These are phyloP conservation scores for Drosophila tsacasi DNA, from an alignment of 1,140 invertebrate genomes.

Conservation along the genomic window DNA sequence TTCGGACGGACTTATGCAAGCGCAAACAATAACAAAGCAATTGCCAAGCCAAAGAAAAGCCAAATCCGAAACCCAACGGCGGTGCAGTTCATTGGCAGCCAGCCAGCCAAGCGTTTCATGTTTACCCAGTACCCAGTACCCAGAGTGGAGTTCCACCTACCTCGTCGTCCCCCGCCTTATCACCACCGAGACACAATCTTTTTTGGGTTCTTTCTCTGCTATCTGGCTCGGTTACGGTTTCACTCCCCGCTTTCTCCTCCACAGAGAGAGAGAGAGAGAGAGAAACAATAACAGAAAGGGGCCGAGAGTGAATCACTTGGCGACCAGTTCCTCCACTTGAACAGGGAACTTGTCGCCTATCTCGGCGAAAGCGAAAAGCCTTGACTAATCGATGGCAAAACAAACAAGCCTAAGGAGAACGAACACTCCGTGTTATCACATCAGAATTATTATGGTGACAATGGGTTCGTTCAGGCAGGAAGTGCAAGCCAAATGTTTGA, in stretches of 20 bases:
- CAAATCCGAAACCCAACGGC: slow-evolving; percentile 35
- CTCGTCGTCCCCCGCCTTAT: slow-evolving; percentile 22
- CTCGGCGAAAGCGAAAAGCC: slow-evolving; percentile 14
- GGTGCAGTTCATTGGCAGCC: slow-evolving; percentile 57
- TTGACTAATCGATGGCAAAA: slow-evolving; percentile 39
- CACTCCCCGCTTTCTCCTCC: slow-evolving; percentile 38
- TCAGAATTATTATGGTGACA: neutral
- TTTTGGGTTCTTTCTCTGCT: slow-evolving; percentile 40
- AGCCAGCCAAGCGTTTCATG: slow-evolving; percentile 55
- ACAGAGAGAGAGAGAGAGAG: neutral
- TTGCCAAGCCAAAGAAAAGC: slow-evolving; percentile 48
- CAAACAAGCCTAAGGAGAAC: slow-evolving; percentile 1
- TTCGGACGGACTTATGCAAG: slow-evolving; percentile 40
- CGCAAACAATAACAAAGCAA: slow-evolving; percentile 48
- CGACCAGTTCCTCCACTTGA: slow-evolving; percentile 9
- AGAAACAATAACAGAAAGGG: slow-evolving; percentile 14
- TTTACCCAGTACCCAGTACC: slow-evolving; percentile 40
- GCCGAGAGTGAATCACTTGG: slow-evolving; percentile 35
- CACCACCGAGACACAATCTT: slow-evolving; percentile 28
- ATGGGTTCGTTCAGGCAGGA: slow-evolving; percentile 3
- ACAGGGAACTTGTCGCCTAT: slow-evolving; percentile 19
- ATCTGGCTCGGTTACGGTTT: slow-evolving; percentile 36
- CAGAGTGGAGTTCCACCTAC: slow-evolving; percentile 4
- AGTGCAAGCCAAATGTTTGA: neutral
- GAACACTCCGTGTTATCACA: slow-evolving; percentile 13